Percentiles rank a stretch among this genome's conserved stretches.
phyloP scores from a whole-genome alignment of 2,113 vertebrate species.

The Zosterops borbonicus region DNA sequence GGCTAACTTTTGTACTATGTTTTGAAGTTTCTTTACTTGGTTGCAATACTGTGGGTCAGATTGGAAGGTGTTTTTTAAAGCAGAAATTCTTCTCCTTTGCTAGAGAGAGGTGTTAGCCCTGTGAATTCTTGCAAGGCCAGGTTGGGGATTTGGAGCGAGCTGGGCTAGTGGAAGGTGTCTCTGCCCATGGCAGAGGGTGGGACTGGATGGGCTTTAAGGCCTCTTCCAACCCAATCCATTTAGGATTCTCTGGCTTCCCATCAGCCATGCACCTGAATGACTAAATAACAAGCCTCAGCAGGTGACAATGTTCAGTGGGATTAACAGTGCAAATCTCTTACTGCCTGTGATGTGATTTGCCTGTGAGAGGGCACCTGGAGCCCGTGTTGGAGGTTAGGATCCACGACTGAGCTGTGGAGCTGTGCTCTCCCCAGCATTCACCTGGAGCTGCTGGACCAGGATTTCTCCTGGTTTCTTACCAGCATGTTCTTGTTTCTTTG shows the following conservation, averaged over 20 bases:
- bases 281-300: not conserved
- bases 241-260: not conserved
- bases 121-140: not conserved
- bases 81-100: not conserved
- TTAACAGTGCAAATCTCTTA: not conserved
- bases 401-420: not conserved
- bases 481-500: not conserved
- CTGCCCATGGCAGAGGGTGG: not conserved
- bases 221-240: not conserved
- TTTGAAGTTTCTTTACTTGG: not conserved
- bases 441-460: not conserved
- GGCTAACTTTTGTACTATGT: not conserved
- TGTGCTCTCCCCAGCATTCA: not conserved
- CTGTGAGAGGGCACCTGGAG: not conserved
- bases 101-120: not conserved
- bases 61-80: not conserved
- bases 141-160: not conserved
- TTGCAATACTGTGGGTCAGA: not conserved
- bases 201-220: not conserved
- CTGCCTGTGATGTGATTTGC: not conserved
- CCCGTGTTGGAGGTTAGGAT: not conserved
- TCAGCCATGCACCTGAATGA: not conserved
- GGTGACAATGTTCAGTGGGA: accelerated
- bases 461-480: not conserved
- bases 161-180: not conserved